Evolutionary conservation across 1,140 invertebrate genomes (phyloP).

Genomic region (Halesus radiatus): DNA sequence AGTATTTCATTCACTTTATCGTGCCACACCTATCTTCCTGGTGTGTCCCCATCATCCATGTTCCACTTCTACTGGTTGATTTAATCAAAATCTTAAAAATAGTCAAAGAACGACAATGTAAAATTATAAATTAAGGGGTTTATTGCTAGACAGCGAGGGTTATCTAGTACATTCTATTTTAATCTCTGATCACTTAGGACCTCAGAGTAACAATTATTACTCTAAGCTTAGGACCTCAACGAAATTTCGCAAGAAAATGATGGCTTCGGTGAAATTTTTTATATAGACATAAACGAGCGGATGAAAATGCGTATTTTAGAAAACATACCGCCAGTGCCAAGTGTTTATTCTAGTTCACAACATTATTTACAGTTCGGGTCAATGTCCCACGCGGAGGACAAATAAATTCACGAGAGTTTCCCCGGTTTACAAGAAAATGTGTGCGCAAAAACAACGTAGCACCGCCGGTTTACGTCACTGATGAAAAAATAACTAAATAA

Average conservation of each 20-base stretch:
- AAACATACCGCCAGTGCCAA: not conserved
- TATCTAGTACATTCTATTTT: no score
- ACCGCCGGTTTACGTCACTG: no score
- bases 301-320: not conserved
- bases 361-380: not conserved
- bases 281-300: not conserved
- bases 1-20: no score
- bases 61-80: not conserved
- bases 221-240: not conserved
- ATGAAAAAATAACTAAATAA: no score
- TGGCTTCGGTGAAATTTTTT: not conserved
- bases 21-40: no score
- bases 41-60: not conserved
- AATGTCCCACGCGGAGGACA: constrained; percentile 10
- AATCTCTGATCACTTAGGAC: not conserved
- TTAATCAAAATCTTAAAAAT: not conserved
- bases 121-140: not conserved
- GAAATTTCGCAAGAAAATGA: not conserved
- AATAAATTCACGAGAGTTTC: constrained; percentile 18
- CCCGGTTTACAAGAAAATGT: not conserved
- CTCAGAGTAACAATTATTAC: no score
- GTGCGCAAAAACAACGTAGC: not conserved
- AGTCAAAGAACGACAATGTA: not conserved
- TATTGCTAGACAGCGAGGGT: not conserved
- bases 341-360: constrained; percentile 21